phyloP scores from a whole-genome alignment of 1,140 invertebrate species.

The Adoxophyes honmai region DNA sequence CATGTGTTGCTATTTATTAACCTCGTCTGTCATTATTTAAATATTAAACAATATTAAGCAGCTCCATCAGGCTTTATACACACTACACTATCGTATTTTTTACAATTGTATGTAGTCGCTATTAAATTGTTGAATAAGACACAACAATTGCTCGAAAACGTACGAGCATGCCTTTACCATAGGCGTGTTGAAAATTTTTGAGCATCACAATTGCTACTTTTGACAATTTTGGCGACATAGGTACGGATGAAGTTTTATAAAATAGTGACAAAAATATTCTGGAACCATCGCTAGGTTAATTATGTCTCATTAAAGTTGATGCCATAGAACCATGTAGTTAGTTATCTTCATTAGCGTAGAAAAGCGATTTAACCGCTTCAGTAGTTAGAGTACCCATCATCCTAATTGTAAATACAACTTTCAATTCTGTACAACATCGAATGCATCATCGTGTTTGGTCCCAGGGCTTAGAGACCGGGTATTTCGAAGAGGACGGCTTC shows the following conservation, averaged over 20 bases:
- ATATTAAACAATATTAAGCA: conserved; percentile 27
- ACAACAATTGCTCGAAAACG: no score
- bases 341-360: not conserved
- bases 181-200: no score
- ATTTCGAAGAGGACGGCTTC: conserved; percentile 67
- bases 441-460: conserved; percentile 56
- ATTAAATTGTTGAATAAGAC: no score
- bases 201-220: no score
- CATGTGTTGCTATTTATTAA: not conserved
- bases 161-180: no score
- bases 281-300: no score
- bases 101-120: no score
- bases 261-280: no score
- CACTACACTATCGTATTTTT: no score
- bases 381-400: not conserved
- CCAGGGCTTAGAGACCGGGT: conserved; percentile 72
- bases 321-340: not conserved
- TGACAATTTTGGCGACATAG: no score
- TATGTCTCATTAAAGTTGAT: no score
- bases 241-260: no score
- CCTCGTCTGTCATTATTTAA: conserved; percentile 14
- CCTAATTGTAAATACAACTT: conserved; percentile 1
- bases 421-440: conserved; percentile 38
- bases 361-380: not conserved
- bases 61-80: conserved; percentile 38